phyloP scores from a whole-genome alignment of 1,140 invertebrate species.

The Steinernema khuongi region DNA sequence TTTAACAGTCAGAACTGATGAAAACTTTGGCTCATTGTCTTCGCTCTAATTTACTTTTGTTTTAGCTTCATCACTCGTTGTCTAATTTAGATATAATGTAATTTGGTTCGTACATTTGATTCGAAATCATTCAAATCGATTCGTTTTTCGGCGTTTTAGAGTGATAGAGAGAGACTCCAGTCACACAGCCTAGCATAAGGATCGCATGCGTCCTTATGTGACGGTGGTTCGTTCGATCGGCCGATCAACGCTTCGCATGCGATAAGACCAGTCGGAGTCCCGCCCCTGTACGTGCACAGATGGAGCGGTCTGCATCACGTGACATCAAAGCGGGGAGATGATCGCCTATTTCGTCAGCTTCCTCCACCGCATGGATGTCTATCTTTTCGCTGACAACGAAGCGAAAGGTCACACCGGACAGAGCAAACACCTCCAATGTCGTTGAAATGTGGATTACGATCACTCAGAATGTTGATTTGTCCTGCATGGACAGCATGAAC shows the following conservation, averaged over 20 bases:
- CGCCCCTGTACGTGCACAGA: neutral
- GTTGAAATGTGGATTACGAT: slow-evolving; percentile 1
- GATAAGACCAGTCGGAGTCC: neutral
- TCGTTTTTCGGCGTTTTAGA: neutral
- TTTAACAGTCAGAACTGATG: too few species aligned
- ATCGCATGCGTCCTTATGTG: slow-evolving; percentile 16
- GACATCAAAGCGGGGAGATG: neutral
- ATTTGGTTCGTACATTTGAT: neutral
- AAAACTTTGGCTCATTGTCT: too few species aligned
- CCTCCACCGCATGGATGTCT: neutral
- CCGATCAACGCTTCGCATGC: neutral
- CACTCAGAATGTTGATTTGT: neutral
- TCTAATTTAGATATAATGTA: too few species aligned
- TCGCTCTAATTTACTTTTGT: too few species aligned
- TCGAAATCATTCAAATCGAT: neutral
- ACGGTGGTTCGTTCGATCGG: neutral
- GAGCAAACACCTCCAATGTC: neutral
- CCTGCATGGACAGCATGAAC: too few species aligned
- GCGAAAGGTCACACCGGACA: neutral
- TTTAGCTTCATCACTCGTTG: too few species aligned
- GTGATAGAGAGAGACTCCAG: slow-evolving; percentile 1
- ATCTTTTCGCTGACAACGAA: neutral
- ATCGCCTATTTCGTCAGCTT: neutral
- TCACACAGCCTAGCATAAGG: slow-evolving; percentile 11
- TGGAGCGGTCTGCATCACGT: neutral